Base-by-base conservation (phyloP, 2,113 vertebrate genomes). In the Natator depressus region DNA sequence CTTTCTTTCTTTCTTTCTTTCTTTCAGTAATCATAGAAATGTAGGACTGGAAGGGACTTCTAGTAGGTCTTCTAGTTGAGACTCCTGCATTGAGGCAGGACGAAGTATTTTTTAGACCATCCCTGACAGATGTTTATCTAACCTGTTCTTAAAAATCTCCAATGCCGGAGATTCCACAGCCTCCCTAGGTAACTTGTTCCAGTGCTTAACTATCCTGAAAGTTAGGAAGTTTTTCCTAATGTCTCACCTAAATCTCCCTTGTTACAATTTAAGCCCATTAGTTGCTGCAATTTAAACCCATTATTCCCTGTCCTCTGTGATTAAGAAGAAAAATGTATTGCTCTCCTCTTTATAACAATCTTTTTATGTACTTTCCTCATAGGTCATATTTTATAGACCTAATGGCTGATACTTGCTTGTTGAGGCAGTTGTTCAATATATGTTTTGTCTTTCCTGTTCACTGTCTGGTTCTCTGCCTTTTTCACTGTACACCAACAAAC, bases 401-500 rank as follows among this genome's bases (percentile, higher is more conserved):
- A 72, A 20, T 3, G 38, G 27, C 65, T 9, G 27, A 8, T 55
- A 1, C 85, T 84, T 49, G 1, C 51, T 59, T 17, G 1, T 42
- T 19, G 47, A 59, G 25, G 0, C 0, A 59, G 31, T 22, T 19
- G 20, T 20, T 87, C 53, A 14, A 57, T 22, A 17, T 31, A 0
- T 4, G 35, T 50, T 57, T 17, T 46, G 35, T 54, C n/a, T 76
- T 62, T 24, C 0, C n/a, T 51, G 27, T 0, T 1, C 81, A 20
- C 4, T 42, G 76, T 49, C 76, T 13, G 55, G 19, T 0, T 1
- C 81, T 25, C 72, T 35, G 76, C 47, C 62, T 13, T 49, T 8
- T n/a, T 57, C 78, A 6, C 27, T 0, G 1, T 4, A 17, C 17
- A 27, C 24, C 19, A 1, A 5, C 1, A 25, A 31, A 29, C 16